Evolutionary conservation across 2,888 invertebrate species (phyloP), one percentile per base, ranked within the genome.

Genomic region (Conchocele bisecta): DNA sequence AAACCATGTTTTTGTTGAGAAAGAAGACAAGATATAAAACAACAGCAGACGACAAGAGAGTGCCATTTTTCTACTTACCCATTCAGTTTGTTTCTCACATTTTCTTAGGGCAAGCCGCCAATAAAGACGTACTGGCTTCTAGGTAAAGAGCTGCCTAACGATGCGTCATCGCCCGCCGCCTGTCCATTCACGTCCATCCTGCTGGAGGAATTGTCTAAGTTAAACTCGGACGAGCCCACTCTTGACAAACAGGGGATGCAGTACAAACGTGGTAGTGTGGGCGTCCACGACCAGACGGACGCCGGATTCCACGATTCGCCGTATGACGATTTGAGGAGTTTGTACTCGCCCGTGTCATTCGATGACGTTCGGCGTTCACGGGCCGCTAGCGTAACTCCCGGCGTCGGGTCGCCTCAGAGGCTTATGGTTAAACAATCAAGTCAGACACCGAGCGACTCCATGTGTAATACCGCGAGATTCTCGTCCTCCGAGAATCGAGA

Each of bases 81-180:
- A 35, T 11, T 35, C 37, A 35, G n/a, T n/a, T 11, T 35, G 11
- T 35, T 35, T 11, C 37, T 35, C 11, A 13, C 11, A 13, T 26
- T 39, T 56, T 67, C 61, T 1, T 65, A 88, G 88, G 88, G 88
- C 22, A 88, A 88, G 74, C 87, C 87, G 13, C 70, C 72, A 1
- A 86, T 88, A 84, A 79, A 81, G 54, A 87, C 88, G 0, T 88
- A 85, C 60, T 86, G 86, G 85, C 59, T 88, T 33, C 57, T 75
- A 15, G 80, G 81, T 6, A 63, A 65, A 24, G 71, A 53, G 6
- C 69, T 70, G 1, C 60, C 57, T 3, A 71, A 73, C 13, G 29
- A 58, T 48, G 67, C 67, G 9, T 56, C 39, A 17, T 44, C 66
- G 3, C 33, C 59, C 17, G 60, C 75, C 0, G 61, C 42, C n/a